Conservation (phyloP, 1,140 invertebrate genomes). For the Heliconius nattereri region DNA sequence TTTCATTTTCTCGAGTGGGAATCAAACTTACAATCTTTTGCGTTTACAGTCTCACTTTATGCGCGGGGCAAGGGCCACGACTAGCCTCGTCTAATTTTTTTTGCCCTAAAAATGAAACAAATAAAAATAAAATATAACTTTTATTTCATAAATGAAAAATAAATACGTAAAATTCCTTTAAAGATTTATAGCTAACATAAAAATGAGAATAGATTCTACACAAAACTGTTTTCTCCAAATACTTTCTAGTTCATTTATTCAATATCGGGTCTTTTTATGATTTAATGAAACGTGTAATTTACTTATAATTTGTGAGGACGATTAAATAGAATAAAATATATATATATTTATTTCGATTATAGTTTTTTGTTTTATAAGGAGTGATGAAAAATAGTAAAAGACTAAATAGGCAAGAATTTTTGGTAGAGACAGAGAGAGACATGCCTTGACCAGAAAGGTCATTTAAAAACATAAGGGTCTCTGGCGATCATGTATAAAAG, state of each 20-base stretch:
- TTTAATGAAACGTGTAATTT: conserved; percentile 4
- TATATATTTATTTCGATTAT: background rate
- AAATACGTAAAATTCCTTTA: background rate
- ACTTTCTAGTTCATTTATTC: background rate
- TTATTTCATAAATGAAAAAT: background rate
- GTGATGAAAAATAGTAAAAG: too few species aligned
- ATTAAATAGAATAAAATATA: background rate
- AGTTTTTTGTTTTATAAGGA: background rate
- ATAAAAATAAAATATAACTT: background rate
- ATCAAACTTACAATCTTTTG: too few species aligned
- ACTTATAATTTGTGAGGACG: conserved; percentile 1
- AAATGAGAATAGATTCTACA: background rate
- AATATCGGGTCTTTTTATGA: background rate
- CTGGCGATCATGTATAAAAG: too few species aligned
- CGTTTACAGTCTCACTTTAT: too few species aligned
- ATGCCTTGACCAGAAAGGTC: too few species aligned
- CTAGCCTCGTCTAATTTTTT: too few species aligned
- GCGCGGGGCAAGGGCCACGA: too few species aligned
- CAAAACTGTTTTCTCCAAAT: background rate
- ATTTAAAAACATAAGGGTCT: too few species aligned
- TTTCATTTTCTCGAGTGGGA: too few species aligned
- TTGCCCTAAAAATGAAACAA: too few species aligned
- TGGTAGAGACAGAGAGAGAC: too few species aligned
- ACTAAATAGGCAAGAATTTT: too few species aligned
- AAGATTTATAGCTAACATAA: background rate